A percentile compares a stretch with the other conserved stretches of the same genome.
phyloP scores from a whole-genome alignment of 2,113 vertebrate species.

The Aythya baeri region DNA sequence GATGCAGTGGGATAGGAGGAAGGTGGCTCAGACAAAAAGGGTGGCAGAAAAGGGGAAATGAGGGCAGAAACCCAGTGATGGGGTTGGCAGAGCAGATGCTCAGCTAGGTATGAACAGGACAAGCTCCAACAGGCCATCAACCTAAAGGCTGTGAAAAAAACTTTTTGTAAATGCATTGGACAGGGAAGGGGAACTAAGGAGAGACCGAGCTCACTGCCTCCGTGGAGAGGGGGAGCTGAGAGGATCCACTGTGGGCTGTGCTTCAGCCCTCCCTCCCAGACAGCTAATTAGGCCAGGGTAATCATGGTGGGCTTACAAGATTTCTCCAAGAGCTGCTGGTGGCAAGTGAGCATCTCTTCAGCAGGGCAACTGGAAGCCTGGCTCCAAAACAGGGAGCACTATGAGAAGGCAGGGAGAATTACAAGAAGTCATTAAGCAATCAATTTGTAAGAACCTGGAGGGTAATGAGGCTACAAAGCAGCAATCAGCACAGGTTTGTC shows the following conservation, averaged over 20 bases:
- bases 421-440: background rate
- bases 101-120: background rate
- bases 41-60: background rate
- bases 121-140: fast-evolving
- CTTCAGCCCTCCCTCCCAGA: background rate
- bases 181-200: background rate
- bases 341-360: background rate
- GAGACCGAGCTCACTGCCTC: background rate
- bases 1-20: background rate
- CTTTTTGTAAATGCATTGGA: background rate
- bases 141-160: background rate
- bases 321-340: background rate
- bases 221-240: background rate
- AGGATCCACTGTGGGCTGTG: background rate
- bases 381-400: background rate
- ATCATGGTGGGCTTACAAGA: background rate
- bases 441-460: background rate
- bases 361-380: background rate
- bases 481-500: background rate
- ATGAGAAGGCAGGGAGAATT: background rate
- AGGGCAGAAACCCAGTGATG: fast-evolving
- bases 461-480: background rate
- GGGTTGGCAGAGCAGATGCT: fast-evolving
- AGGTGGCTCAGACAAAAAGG: background rate
- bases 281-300: background rate